Evolutionary conservation across 2,888 invertebrate genomes (phyloP).

Genomic region (Syritta pipiens): DNA sequence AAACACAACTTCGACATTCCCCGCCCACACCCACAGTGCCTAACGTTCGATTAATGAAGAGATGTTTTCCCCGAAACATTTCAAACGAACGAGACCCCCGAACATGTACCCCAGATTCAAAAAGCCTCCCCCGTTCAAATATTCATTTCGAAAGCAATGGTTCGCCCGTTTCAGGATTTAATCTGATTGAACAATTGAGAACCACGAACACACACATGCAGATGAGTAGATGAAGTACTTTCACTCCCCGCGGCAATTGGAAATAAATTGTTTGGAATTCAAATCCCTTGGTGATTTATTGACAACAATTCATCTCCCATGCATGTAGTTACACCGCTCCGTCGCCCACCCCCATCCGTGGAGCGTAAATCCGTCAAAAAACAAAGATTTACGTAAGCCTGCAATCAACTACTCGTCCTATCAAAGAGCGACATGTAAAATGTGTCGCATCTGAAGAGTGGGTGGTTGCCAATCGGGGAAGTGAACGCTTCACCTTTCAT

Average conservation of each 20-base stretch:
- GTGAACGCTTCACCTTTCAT: slow-evolving; percentile 21
- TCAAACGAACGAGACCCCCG: too few relatives aligned
- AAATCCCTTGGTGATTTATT: slow-evolving; percentile 59
- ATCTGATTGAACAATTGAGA: slow-evolving; percentile 35
- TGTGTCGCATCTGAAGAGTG: too few relatives aligned
- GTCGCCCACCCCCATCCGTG: slow-evolving; percentile 1
- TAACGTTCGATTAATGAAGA: too few relatives aligned
- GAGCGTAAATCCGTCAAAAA: slow-evolving; percentile 26
- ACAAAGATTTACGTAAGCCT: slow-evolving; percentile 27
- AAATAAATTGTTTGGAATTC: slow-evolving; percentile 60
- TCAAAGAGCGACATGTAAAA: slow-evolving; percentile 23
- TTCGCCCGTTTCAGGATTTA: slow-evolving; percentile 23
- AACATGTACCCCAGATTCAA: too few relatives aligned
- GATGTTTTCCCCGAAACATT: too few relatives aligned
- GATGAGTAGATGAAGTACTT: too few relatives aligned
- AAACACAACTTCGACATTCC: too few relatives aligned
- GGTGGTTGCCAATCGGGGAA: neutral
- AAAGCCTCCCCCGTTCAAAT: neutral
- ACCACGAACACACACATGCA: slow-evolving; percentile 17
- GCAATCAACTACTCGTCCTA: slow-evolving; percentile 28
- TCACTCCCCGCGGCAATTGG: slow-evolving; percentile 36
- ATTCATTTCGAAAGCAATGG: neutral
- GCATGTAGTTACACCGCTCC: neutral
- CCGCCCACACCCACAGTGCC: too few relatives aligned
- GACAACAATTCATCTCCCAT: slow-evolving; percentile 49